Conservation (phyloP, 2,113 vertebrate genomes). For the Campylorhamphus procurvoides region DNA sequence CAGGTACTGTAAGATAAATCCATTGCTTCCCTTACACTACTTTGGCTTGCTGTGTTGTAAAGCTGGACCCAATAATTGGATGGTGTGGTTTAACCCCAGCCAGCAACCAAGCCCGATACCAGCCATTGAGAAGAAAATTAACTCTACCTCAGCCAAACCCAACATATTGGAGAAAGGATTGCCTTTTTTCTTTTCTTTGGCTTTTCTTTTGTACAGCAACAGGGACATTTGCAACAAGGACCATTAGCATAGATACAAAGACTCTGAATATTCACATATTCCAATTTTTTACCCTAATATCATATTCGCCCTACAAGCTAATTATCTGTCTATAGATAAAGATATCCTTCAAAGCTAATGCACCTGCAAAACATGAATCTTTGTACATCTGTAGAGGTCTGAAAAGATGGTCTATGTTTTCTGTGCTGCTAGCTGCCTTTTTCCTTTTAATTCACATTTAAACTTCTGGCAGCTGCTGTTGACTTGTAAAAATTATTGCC, state of each 20-base stretch:
- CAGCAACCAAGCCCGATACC: background rate
- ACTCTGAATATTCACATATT: background rate
- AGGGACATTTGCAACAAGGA: background rate
- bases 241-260: background rate
- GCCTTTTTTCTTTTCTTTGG: background rate
- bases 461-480: background rate
- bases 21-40: background rate
- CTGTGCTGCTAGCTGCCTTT: background rate
- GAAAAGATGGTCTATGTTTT: background rate
- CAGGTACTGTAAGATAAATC: background rate
- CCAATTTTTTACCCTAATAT: background rate
- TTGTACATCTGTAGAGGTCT: background rate
- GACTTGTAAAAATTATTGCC: background rate
- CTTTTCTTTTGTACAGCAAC: background rate
- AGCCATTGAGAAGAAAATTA: background rate
- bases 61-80: background rate
- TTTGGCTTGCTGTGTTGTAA: background rate
- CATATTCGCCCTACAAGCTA: background rate
- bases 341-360: background rate
- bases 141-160: background rate
- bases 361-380: background rate
- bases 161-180: background rate
- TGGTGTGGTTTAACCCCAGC: background rate
- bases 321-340: background rate
- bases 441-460: background rate